A percentile compares a stretch with the other conserved stretches of the same genome.
Conservation (phyloP, 2,113 vertebrate genomes). For the Otis tarda region DNA sequence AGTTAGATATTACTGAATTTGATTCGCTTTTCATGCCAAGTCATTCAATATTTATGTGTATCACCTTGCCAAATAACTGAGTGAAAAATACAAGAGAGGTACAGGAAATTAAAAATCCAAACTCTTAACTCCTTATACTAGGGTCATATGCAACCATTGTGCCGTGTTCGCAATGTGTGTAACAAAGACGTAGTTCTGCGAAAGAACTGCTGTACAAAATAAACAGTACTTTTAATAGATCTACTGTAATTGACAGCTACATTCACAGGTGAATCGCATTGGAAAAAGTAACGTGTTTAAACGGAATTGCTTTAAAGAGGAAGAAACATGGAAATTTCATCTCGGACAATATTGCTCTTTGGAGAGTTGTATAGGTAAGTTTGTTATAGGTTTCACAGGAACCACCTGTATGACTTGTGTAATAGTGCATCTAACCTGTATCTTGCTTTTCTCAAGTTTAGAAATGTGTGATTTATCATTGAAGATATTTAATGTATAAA, state of each 20-base stretch:
- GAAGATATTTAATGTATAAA: not conserved
- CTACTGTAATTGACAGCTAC: not conserved
- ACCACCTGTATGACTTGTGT: not conserved
- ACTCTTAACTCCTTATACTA: not conserved
- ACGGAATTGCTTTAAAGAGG: not conserved
- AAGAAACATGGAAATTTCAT: not conserved
- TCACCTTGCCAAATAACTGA: constrained; percentile 29
- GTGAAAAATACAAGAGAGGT: not conserved
- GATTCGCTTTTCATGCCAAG: not conserved
- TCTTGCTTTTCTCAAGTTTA: not conserved
- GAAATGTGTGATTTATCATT: not conserved
- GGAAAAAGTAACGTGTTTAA: not conserved
- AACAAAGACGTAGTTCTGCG: not conserved
- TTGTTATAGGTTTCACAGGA: not conserved
- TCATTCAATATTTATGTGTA: not conserved
- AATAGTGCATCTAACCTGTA: not conserved
- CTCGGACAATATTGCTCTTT: not conserved
- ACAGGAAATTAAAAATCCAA: constrained; percentile 38
- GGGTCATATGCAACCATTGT: not conserved
- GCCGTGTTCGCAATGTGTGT: not conserved
- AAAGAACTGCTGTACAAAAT: not conserved
- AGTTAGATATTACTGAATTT: not conserved
- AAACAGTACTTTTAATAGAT: not conserved
- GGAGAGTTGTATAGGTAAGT: not conserved
- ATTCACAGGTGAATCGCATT: not conserved